A percentile compares a stretch with the other conserved stretches of the same genome.
Conservation (phyloP, 35 echinoderm and acorn worm genomes). For the Heliocidaris tuberculata region DNA sequence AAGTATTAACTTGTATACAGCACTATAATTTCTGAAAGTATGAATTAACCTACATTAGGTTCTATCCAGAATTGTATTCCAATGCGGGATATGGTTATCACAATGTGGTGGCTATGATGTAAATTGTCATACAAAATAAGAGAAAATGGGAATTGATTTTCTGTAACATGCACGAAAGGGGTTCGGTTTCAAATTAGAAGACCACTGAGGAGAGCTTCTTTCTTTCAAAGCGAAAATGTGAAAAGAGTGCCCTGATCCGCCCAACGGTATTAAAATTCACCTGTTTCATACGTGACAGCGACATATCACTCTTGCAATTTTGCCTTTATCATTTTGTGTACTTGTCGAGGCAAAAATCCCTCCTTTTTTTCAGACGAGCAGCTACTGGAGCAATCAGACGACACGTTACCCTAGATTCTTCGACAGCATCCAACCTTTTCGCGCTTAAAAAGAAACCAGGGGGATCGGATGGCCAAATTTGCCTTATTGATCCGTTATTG, state of each 20-base stretch:
- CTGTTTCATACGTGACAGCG: neutral
- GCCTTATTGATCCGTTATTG: slow-evolving; percentile 38
- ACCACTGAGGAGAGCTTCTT: neutral
- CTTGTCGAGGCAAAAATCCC: neutral
- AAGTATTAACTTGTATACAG: neutral
- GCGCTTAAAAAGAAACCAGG: slow-evolving; percentile 7
- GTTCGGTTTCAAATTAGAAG: too few species aligned
- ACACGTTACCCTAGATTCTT: slow-evolving; percentile 3
- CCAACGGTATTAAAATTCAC: neutral
- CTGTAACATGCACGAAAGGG: neutral
- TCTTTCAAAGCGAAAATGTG: neutral
- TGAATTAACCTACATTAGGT: too few species aligned
- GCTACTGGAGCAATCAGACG: neutral
- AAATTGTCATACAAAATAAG: too few species aligned
- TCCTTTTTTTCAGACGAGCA: neutral
- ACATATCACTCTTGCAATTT: neutral
- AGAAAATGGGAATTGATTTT: too few species aligned
- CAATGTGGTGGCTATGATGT: too few species aligned
- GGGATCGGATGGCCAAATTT: slow-evolving; percentile 32
- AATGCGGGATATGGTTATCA: too few species aligned
- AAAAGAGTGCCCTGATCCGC: neutral
- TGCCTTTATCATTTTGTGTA: neutral
- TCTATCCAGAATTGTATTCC: too few species aligned
- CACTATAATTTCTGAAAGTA: neutral
- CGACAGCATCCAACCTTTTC: neutral